A percentile compares a stretch with the other conserved stretches of the same genome.
phyloP scores from a whole-genome alignment of 2,797 vertebrate genomes.

The Artibeus lituratus region DNA sequence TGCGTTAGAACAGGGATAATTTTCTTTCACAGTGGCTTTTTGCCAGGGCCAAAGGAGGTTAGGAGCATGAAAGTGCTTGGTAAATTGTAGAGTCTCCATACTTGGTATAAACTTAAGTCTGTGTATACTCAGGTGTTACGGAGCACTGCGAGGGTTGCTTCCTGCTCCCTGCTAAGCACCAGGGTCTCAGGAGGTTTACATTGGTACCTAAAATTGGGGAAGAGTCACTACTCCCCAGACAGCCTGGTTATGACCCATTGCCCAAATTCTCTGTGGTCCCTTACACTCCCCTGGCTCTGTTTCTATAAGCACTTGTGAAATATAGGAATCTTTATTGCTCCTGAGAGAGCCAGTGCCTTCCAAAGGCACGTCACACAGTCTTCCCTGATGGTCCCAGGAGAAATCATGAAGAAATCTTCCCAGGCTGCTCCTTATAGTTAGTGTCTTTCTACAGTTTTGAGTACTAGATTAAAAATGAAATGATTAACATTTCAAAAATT shows the following conservation, averaged over 20 bases:
- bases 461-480: not conserved
- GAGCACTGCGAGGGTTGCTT: not conserved
- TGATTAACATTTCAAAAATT: not conserved
- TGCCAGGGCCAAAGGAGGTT: not conserved
- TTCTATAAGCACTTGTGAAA: not conserved
- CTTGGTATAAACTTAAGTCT: not conserved
- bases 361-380: too few species aligned
- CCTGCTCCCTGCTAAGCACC: not conserved
- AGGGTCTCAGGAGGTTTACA: not conserved
- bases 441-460: not conserved
- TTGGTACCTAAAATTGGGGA: not conserved
- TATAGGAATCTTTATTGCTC: not conserved
- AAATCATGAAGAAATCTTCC: not conserved
- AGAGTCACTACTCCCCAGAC: not conserved
- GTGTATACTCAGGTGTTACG: not conserved
- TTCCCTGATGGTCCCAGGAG: not conserved
- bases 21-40: not conserved
- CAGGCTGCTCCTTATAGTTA: not conserved
- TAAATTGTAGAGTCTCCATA: not conserved
- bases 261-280: not conserved
- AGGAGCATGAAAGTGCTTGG: not conserved
- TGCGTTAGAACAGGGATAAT: not conserved
- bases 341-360: not conserved
- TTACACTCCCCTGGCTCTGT: not conserved
- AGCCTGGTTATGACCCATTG: not conserved